Evolutionary conservation across 2,113 vertebrate genomes (phyloP), one percentile per base, ranked within the genome.

Genomic region (Saguinus midas): DNA sequence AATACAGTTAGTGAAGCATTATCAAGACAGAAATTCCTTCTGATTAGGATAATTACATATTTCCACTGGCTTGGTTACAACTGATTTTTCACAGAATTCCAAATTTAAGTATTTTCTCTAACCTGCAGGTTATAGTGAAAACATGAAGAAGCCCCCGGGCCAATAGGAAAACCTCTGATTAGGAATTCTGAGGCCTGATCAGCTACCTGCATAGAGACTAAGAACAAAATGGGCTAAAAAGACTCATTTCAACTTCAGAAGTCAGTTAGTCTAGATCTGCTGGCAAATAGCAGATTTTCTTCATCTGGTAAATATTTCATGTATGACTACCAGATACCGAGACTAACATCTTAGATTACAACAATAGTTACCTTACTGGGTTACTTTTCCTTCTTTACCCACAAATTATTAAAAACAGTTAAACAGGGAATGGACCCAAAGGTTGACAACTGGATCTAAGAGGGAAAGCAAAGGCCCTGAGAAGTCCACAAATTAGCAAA

Each of bases 41-140:
- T 57, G 57, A 57, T 16, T 73, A 45, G 14, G 20, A 78, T 57
- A 90, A 78, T 27, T 90, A 23, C 27, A 32, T 87, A 90, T 80
- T n/a, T 72, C 37, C 37, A 61, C 17, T 87, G 21, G 21, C 43
- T 94, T 70, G 9, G n/a, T 35, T 94, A 58, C 40, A 75, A 88
- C 0, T 86, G 55, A 92, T 73, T 83, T 94, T 93, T 87, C 40
- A 90, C 13, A 80, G 29, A 85, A 95, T 64, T 86, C 2, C 40
- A 91, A 91, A 90, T 73, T 27, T 76, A 72, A 90, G 6, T 91
- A 81, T 90, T 94, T 90, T 90, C 45, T 95, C 50, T 85, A 87
- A 70, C 10, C 6, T 10, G 58, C 2, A 18, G 17, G 10, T 20
- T 72, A 40, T 72, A 18, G 7, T 9, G 17, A 37, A 93, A 85